Base-by-base conservation (phyloP, 2,797 vertebrate species). In the Florisuga fusca region DNA sequence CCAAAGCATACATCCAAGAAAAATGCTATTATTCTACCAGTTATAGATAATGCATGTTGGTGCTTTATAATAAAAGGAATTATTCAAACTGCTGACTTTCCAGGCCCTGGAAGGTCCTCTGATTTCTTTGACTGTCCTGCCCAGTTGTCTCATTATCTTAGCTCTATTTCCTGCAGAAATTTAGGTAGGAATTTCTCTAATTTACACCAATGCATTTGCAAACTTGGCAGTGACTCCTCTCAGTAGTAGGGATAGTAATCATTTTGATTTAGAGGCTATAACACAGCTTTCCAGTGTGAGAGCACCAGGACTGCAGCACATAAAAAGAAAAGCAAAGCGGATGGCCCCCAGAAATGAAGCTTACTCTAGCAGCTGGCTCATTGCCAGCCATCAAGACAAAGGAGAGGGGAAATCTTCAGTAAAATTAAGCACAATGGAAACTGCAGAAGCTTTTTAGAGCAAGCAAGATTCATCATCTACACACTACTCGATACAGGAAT, bases 401-500 rank as follows among this genome's bases (percentile, higher is more conserved):
- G 66, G 16, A 76, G 11, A 71, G 6, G 15, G 3, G 21, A 78
- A n/a, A 69, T 46, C 43, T 50, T 72, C 63, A 29, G 59, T 29
- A 73, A 82, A 91, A 81, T 85, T 25, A 87, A 92, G 26, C n/a
- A 12, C 22, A 58, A 75, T 13, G 19, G 27, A 51, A 78, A 74
- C 43, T 58, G 87, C 6, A 62, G 26, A 89, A 83, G 8, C 8
- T 9, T 69, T 73, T 91, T 66, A 84, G 41, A 89, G 68, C 68
- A 71, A 95, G 53, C 16, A 31, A 85, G 64, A 93, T 92, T 84
- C 61, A 90, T 94, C 63, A 90, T 58, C 54, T 71, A 29, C 67
- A 76, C 20, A 64, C 80, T 53, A 96, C 79, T 94, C 74, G 83
- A 14, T 84, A 88, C 36, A 89, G 53, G 69, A 89, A 93, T 90